A percentile compares a stretch with the other conserved stretches of the same genome.
Evolutionary conservation across 2,113 vertebrate species (phyloP).

Genomic region (Cranoglanis bouderius): DNA sequence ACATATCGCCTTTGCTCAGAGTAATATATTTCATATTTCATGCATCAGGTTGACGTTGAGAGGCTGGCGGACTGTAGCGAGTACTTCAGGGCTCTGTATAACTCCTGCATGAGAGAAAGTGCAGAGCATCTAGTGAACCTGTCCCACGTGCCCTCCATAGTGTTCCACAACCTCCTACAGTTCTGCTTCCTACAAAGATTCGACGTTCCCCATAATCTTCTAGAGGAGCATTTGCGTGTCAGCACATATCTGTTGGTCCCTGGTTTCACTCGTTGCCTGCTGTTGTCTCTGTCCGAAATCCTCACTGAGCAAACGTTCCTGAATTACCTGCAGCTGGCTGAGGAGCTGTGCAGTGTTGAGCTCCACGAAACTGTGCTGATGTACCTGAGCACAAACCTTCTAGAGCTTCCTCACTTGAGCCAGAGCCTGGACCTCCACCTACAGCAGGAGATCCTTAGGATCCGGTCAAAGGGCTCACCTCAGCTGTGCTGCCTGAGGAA

Average conservation of each 20-base stretch:
- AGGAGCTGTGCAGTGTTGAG: slow-evolving; percentile 69
- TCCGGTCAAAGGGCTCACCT: slow-evolving; percentile 59
- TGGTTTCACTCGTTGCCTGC: slow-evolving; percentile 67
- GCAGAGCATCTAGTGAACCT: slow-evolving; percentile 65
- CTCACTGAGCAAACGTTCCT: slow-evolving; percentile 68
- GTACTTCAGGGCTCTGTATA: slow-evolving; percentile 74
- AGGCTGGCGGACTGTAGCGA: slow-evolving; percentile 69
- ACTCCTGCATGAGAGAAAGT: slow-evolving; percentile 75
- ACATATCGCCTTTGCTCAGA: background rate
- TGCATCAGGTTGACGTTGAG: slow-evolving; percentile 67
- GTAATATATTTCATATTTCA: background rate
- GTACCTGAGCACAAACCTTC: slow-evolving; percentile 71
- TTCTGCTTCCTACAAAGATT: slow-evolving; percentile 68
- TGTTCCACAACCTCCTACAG: slow-evolving; percentile 72
- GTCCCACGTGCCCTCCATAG: slow-evolving; percentile 66
- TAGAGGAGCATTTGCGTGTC: slow-evolving; percentile 67
- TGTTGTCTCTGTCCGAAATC: slow-evolving; percentile 57
- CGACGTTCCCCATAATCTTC: slow-evolving; percentile 57
- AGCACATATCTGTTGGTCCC: slow-evolving; percentile 73
- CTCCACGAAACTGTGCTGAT: slow-evolving; percentile 64
- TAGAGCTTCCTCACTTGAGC: slow-evolving; percentile 69
- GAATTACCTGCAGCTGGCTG: slow-evolving; percentile 69
- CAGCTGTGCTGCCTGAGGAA: slow-evolving; percentile 73
- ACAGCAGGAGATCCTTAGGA: slow-evolving; percentile 55
- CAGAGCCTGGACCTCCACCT: slow-evolving; percentile 57